Percentiles rank a stretch among this genome's conserved stretches.
Evolutionary conservation across 2,113 vertebrate genomes (phyloP).

Genomic region (Narcine bancroftii): DNA sequence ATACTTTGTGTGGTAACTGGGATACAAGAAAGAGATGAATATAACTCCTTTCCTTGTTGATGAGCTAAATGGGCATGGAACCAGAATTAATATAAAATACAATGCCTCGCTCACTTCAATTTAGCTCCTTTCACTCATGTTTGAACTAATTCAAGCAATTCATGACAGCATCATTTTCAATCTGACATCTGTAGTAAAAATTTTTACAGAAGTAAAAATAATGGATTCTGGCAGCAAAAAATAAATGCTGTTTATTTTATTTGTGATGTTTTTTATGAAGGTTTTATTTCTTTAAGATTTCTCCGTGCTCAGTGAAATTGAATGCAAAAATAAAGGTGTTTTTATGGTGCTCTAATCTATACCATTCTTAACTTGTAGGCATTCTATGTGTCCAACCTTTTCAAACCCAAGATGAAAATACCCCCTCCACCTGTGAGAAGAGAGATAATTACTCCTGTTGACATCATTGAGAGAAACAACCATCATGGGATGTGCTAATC

Average conservation of each 20-base stretch:
- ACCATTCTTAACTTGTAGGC: conserved; percentile 57
- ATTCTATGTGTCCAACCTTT: conserved; percentile 92
- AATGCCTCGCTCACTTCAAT: too few relatives aligned
- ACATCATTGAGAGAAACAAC: conserved; percentile 93
- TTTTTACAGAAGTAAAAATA: background rate
- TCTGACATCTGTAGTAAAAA: background rate
- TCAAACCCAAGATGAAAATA: conserved; percentile 71
- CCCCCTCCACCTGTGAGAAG: conserved; percentile 79
- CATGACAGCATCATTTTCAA: background rate
- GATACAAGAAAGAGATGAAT: background rate
- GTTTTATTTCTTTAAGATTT: background rate
- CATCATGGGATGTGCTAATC: conserved; percentile 85
- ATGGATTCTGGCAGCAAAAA: background rate
- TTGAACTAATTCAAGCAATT: background rate
- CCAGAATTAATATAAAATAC: background rate
- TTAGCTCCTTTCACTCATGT: background rate
- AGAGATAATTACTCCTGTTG: conserved; percentile 85
- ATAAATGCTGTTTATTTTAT: background rate
- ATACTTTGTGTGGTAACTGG: background rate
- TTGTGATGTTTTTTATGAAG: background rate
- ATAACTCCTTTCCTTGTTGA: background rate
- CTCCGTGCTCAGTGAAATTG: background rate
- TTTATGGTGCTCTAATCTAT: background rate
- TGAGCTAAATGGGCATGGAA: too few relatives aligned
- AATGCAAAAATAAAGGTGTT: background rate